phyloP scores from a whole-genome alignment of 2,797 vertebrate genomes.

The Arnoldichthys spilopterus region DNA sequence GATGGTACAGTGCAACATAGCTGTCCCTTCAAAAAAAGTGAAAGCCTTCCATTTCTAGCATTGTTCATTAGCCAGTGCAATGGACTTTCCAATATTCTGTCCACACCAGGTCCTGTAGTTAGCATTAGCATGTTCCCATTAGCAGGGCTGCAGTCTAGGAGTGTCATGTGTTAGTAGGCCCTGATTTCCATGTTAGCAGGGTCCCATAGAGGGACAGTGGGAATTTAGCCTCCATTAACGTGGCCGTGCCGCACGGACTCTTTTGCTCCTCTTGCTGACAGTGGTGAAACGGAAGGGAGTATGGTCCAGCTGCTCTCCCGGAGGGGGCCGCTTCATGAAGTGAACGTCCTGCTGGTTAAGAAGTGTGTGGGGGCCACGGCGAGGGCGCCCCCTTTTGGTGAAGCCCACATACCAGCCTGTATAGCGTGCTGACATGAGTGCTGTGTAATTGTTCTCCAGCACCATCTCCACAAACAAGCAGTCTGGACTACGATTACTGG shows the following conservation, averaged over 20 bases:
- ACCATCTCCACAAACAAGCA: slow-evolving; percentile 87
- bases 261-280: slow-evolving; percentile 79
- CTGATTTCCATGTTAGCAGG: slow-evolving; percentile 39
- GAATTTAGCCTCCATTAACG: slow-evolving; percentile 68
- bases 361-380: slow-evolving; percentile 78
- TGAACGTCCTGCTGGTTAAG: slow-evolving; percentile 85
- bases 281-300: slow-evolving; percentile 84
- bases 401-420: slow-evolving; percentile 85
- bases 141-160: slow-evolving; percentile 33
- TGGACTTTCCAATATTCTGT: slow-evolving; percentile 36
- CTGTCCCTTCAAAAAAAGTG: slow-evolving; percentile 35
- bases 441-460: slow-evolving; percentile 88
- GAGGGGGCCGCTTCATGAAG: slow-evolving; percentile 85
- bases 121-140: slow-evolving; percentile 37
- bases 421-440: slow-evolving; percentile 83
- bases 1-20: slow-evolving; percentile 40
- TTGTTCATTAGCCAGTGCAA: slow-evolving; percentile 27
- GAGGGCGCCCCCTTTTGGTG: slow-evolving; percentile 81
- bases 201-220: slow-evolving; percentile 57
- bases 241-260: slow-evolving; percentile 76
- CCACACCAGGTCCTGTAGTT: slow-evolving; percentile 42
- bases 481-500: slow-evolving; percentile 81
- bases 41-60: slow-evolving; percentile 30
- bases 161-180: slow-evolving; percentile 45
- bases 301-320: slow-evolving; percentile 80